Conservation (phyloP, 1,140 invertebrate genomes). For the Drosophila melanogaster region Release_6_plus_ISO1_MT NT_033777.3:21987501-21988000, state of each 20-base stretch:
- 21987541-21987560: constrained; percentile 9
- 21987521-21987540: constrained; percentile 39
- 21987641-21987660: constrained; percentile 23
- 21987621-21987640: constrained; percentile 53
- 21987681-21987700: no score
- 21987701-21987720: no score
- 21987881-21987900: constrained; percentile 67
- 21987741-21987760: no score
- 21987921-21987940: constrained; percentile 51
- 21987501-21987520: constrained; percentile 58
- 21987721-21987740: neutral
- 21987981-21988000: constrained; percentile 70
- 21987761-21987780: no score
- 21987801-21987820: neutral
- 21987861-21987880: constrained; percentile 58
- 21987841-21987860: constrained; percentile 13
- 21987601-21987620: constrained; percentile 57
- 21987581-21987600: constrained; percentile 11
- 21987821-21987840: neutral
- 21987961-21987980: constrained; percentile 28
- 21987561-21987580: constrained; percentile 1
- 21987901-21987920: constrained; percentile 70
- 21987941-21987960: constrained; percentile 20
- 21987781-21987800: no score
- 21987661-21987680: constrained; percentile 8